These are phyloP conservation scores for Leucophora obtusa DNA, from an alignment of 2,888 invertebrate genomes.

Conservation along the genomic window DNA sequence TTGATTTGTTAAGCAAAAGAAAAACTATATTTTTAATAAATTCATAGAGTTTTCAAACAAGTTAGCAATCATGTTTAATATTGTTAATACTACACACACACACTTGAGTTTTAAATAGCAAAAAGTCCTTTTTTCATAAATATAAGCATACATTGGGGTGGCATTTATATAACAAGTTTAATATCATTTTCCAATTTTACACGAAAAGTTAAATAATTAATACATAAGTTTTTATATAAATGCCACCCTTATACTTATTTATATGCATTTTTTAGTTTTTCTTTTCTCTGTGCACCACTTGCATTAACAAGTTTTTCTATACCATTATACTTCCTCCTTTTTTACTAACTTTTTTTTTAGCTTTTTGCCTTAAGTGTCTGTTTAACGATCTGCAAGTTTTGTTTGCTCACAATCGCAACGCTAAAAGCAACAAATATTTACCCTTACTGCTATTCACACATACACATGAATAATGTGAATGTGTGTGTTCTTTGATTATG, in stretches of 20 bases:
- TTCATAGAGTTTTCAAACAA: slow-evolving; percentile 10
- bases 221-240: neutral
- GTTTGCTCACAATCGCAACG: slow-evolving; percentile 64
- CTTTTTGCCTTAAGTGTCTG: slow-evolving; percentile 59
- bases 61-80: slow-evolving; percentile 10
- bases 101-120: neutral
- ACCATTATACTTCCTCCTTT: slow-evolving; percentile 38
- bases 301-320: slow-evolving; percentile 24
- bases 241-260: neutral
- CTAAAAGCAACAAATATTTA: slow-evolving; percentile 67
- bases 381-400: slow-evolving; percentile 62
- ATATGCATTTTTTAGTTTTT: neutral
- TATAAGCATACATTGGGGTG: neutral
- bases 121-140: neutral
- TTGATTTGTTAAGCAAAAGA: slow-evolving; percentile 21
- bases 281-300: slow-evolving; percentile 11
- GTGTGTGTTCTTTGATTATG: neutral
- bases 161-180: neutral
- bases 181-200: neutral
- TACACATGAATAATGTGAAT: slow-evolving; percentile 1
- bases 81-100: neutral
- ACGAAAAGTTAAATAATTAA: neutral
- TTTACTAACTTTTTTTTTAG: slow-evolving; percentile 13
- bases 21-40: neutral
- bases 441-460: slow-evolving; percentile 4